Conservation (phyloP, 2,113 vertebrate genomes). For the Oryctolagus cuniculus region DNA sequence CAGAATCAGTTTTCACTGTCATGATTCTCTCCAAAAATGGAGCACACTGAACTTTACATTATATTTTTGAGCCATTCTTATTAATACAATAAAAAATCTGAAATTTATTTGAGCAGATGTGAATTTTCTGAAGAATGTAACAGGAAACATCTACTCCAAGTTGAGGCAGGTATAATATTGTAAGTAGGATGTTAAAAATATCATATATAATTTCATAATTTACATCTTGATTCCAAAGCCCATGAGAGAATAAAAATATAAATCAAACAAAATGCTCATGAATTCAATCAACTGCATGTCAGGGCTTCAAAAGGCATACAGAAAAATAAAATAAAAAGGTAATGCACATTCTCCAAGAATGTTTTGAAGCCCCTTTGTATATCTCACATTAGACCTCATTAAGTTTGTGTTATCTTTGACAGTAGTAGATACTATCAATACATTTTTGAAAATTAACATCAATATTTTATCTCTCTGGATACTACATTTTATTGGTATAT, state of each 20-base stretch:
- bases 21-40: background rate
- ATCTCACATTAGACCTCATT: constrained; percentile 47
- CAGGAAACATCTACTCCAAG: constrained; percentile 45
- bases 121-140: constrained; percentile 46
- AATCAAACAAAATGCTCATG: constrained; percentile 39
- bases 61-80: constrained; percentile 19
- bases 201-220: constrained; percentile 17
- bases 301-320: no score
- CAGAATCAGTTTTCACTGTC: background rate
- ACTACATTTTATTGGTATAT: constrained; percentile 43
- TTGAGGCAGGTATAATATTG: constrained; percentile 15
- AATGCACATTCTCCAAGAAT: no score
- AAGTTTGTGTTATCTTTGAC: constrained; percentile 40
- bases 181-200: constrained; percentile 52
- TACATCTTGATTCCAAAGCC: constrained; percentile 42
- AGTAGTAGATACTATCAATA: background rate
- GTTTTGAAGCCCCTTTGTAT: no score
- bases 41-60: background rate
- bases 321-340: no score
- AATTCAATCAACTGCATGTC: constrained; percentile 13
- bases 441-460: background rate
- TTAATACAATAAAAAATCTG: constrained; percentile 62
- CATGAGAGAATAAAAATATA: constrained; percentile 17
- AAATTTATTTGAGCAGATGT: constrained; percentile 57
- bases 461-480: constrained; percentile 35